Base-by-base conservation (phyloP, 2,113 vertebrate species). In the Morone saxatilis region DNA sequence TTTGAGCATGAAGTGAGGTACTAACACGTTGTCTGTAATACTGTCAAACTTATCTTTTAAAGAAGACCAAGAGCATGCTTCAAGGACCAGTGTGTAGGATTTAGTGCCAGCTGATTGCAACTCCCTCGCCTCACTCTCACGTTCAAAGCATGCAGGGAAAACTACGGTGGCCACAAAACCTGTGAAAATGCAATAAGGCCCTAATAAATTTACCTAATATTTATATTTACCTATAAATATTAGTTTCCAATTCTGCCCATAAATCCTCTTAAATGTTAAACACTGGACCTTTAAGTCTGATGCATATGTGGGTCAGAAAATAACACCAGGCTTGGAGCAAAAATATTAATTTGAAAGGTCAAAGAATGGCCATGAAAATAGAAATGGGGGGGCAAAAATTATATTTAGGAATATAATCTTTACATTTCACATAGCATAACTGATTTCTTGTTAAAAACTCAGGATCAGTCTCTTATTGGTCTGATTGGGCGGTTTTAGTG, bases 261-360 rank as follows among this genome's bases (percentile, higher is more conserved):
- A 31, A 4, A 31, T 31, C 31, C 31, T 31, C 31, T 31, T 31
- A 31, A 31, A 31, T 31, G 31, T 31, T 2, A 31, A 31, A 31
- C 31, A 31, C 31, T 31, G 31, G 31, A 31, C 31, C 11, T 17
- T 48, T 5, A 16, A 43, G 17, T 65, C 11, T 43, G 13, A 19
- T 25, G 14, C 22, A 45, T 51, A 81, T 71, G 73, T 70, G 51
- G 71, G 74, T 74, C 86, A 82, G 63, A 19, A 85, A 78, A 71
- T 62, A 65, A 50, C 22, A 85, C 25, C 25, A 14, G 12, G 71
- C 65, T 78, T 1, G 0, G 13, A 67, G 84, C 40, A 31, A 56
- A 76, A n/a, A 59, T 79, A 25, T 19, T 25, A 16, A 53, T 38
- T 22, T 40, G 17, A 76, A 90, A 85, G 77, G 77, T 80, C 47